Evolutionary conservation across 64 coral and sea anemone genomes (phyloP), one percentile per base, ranked within the genome.

Genomic region (Acropora tenuis): DNA sequence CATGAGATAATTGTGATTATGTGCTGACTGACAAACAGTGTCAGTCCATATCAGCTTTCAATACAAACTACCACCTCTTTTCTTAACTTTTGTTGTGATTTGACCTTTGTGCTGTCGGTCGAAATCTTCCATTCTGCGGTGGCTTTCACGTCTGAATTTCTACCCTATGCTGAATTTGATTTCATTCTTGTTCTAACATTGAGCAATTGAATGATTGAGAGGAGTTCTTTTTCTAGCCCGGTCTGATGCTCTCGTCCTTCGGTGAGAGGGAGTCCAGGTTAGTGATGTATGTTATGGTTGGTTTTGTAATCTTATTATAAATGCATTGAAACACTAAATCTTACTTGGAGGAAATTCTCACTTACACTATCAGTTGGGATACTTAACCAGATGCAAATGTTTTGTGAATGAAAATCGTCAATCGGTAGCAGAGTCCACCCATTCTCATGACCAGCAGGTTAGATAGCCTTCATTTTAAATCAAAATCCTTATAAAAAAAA

Each of bases 231-330:
- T 41, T 67, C 13, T 41, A 67, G n/a, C 4, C 17, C 16, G 16
- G 44, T 71, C 61, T 48, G 17, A 85, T 85, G 82, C 82, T 85
- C 16, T 65, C 82, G 43, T 85, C 15, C 49, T 85, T 85, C 63
- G 82, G 82, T 1, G 82, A 85, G 18, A 85, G 82, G 18, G 82
- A 85, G 66, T 45, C 45, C 7, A 85, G 82, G 82, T 85, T 50
- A 85, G 82, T 71, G 19, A 15, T 71, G 20, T 71, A 40, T 71
- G 18, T 20, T 20, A 71, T 40, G 8, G 11, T 7, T 15, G 12
- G 9, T 63, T 63, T 63, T 63, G 3, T 63, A 13, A 55, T 55
- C 10, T 55, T 7, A 55, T 55, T 7, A 7, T 63, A 63, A 63
- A 3, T 13, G 60, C 60, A 0, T 3, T 11, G 60, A 55, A 7